Percentiles rank a stretch among this genome's conserved stretches.
Conservation (phyloP, 2,888 invertebrate species). For the Orchesellides sinensis region DNA sequence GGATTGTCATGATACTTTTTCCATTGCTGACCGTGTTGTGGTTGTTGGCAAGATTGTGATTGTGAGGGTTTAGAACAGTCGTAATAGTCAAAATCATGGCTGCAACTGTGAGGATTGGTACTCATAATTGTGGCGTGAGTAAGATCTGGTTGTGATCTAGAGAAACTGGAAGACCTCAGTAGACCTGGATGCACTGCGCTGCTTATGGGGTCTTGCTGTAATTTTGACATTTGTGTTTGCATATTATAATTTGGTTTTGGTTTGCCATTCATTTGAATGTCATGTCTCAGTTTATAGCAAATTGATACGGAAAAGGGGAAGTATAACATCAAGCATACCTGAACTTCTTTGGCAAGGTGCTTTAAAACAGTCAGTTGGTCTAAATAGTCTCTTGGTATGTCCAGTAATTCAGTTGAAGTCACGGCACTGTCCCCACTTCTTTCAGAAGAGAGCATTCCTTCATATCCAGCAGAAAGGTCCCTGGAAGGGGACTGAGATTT, state of each 20-base stretch:
- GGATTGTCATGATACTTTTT: constrained; percentile 48
- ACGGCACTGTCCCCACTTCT: constrained; percentile 76
- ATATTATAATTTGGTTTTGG: not conserved
- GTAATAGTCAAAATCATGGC: constrained; percentile 66
- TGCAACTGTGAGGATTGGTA: constrained; percentile 60
- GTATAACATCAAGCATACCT: no score
- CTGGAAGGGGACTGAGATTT: constrained; percentile 66
- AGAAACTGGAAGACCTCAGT: constrained; percentile 78
- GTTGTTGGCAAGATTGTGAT: constrained; percentile 56
- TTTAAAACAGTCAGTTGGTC: constrained; percentile 90
- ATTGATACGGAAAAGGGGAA: no score
- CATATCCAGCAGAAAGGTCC: constrained; percentile 56
- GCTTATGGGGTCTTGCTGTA: constrained; percentile 73
- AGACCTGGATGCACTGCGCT: constrained; percentile 67
- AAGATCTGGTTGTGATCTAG: constrained; percentile 90
- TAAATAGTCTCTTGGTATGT: constrained; percentile 90
- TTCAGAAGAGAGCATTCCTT: constrained; percentile 51
- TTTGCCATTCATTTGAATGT: not conserved
- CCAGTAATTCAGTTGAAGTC: constrained; percentile 83
- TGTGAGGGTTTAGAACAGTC: constrained; percentile 59
- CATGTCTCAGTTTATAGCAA: not conserved
- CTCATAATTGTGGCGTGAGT: constrained; percentile 78
- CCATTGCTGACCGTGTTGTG: constrained; percentile 39
- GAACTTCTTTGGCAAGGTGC: constrained; percentile 89
- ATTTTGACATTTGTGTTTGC: not conserved